A percentile compares a stretch with the other conserved stretches of the same genome.
These are phyloP conservation scores for Leptopilina drosophilae DNA, from an alignment of 2,888 invertebrate genomes.

Conservation along the genomic window DNA sequence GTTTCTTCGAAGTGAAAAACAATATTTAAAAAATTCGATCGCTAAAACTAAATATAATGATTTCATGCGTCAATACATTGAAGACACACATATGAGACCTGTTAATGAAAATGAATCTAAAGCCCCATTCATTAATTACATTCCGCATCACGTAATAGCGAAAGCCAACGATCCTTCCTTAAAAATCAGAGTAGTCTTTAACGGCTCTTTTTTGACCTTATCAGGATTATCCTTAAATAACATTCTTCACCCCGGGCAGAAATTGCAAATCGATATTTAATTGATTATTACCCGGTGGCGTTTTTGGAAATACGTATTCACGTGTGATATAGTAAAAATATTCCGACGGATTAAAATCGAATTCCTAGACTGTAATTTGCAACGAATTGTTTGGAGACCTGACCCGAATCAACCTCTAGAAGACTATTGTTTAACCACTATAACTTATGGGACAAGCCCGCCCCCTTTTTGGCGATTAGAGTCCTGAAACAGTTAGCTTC, in stretches of 20 bases:
- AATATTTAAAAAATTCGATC: neutral
- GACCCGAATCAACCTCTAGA: neutral
- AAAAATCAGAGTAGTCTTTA: neutral
- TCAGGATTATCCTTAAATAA: conserved; percentile 4
- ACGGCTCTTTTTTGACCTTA: neutral
- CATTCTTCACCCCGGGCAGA: conserved; percentile 3
- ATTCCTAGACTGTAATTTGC: neutral
- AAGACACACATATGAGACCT: neutral
- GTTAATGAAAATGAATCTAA: neutral
- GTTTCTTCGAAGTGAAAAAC: neutral
- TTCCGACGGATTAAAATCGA: neutral
- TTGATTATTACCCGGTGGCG: neutral
- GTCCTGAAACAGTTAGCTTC: neutral
- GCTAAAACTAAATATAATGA: neutral
- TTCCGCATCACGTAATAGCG: neutral
- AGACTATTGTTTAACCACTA: neutral
- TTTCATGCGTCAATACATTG: neutral
- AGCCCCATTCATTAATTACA: neutral
- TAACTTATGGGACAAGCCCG: neutral
- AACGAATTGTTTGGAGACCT: conserved; percentile 8
- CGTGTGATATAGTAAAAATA: neutral
- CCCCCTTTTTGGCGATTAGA: neutral
- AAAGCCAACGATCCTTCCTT: neutral
- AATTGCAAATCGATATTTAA: neutral
- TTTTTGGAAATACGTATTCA: neutral